Evolutionary conservation across 2,113 vertebrate genomes (phyloP).

Genomic region (Montifringilla adamsi): DNA sequence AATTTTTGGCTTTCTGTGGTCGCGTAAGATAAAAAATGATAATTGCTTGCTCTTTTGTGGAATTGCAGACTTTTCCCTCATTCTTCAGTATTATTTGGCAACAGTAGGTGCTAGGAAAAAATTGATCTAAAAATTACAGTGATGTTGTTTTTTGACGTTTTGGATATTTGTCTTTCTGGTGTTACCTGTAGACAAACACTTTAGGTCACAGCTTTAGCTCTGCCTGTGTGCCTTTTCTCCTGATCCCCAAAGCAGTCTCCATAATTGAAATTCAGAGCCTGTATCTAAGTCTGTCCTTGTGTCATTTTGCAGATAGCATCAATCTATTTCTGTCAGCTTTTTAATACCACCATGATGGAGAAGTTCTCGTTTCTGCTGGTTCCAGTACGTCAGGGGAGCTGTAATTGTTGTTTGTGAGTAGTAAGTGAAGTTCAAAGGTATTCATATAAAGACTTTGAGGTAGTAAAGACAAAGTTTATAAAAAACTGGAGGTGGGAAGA

Average conservation of each 20-base stretch:
- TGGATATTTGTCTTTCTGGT: background rate
- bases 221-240: background rate
- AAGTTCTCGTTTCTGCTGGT: background rate
- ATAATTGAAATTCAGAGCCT: background rate
- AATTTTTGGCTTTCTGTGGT: background rate
- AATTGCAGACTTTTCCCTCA: background rate
- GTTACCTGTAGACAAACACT: background rate
- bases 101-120: background rate
- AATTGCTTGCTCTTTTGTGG: background rate
- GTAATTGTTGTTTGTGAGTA: background rate
- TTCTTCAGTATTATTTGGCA: background rate
- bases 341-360: background rate
- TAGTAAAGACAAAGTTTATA: background rate
- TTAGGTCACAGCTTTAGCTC: background rate
- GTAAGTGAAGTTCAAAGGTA: background rate
- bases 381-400: background rate
- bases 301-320: background rate
- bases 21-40: background rate
- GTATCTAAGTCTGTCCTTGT: background rate
- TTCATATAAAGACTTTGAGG: background rate
- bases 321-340: background rate
- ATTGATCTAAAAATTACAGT: background rate
- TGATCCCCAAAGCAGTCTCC: background rate
- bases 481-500: background rate
- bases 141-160: background rate